phyloP scores from a whole-genome alignment of 2,797 vertebrate genomes.

The Sebastes matsubarae region DNA sequence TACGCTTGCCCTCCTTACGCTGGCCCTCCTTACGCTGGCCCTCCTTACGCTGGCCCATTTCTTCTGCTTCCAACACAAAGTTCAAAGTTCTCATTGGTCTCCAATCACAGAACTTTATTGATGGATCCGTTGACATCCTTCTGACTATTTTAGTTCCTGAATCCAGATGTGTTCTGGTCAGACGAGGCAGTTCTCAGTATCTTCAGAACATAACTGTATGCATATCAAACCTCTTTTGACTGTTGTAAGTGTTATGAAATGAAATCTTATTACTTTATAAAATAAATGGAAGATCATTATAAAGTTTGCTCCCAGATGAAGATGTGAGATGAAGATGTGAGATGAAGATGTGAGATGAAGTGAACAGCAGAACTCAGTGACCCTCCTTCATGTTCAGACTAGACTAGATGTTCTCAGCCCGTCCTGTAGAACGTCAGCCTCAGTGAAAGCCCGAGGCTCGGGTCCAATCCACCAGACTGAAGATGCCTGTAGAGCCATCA shows the following conservation, averaged over 20 bases:
- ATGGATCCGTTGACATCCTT: not conserved
- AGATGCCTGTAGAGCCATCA: constrained; percentile 13
- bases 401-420: not conserved
- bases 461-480: constrained; percentile 7
- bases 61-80: too few relatives aligned
- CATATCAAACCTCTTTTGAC: not conserved
- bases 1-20: too few relatives aligned
- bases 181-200: not conserved
- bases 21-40: too few relatives aligned
- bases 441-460: not conserved
- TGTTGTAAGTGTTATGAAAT: not conserved
- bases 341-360: too few relatives aligned
- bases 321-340: too few relatives aligned
- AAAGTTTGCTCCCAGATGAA: too few relatives aligned
- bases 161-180: not conserved
- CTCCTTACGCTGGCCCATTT: too few relatives aligned
- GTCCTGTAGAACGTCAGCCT: not conserved
- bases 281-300: not conserved
- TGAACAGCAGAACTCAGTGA: not conserved
- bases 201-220: not conserved
- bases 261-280: not conserved
- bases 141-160: not conserved
- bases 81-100: too few relatives aligned
- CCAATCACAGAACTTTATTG: not conserved
- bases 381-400: not conserved